Percentiles rank a stretch among this genome's conserved stretches.
Evolutionary conservation across 2,888 invertebrate species (phyloP).

Genomic region (Aporophyla nigra): DNA sequence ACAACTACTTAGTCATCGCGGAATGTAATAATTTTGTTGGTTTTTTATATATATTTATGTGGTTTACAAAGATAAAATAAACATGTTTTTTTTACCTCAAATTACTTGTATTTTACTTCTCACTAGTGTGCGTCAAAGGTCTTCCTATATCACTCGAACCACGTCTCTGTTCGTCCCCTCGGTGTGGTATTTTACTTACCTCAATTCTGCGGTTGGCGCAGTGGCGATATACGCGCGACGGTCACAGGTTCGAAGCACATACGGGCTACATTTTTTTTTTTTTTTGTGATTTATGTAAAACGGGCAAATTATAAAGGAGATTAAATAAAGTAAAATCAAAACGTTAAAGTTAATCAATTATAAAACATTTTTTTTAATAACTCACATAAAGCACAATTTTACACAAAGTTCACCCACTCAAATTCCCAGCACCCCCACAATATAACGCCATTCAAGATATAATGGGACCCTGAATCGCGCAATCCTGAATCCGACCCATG

Average conservation of each 20-base stretch:
- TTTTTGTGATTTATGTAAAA: not conserved
- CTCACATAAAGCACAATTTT: not conserved
- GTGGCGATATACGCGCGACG: not conserved
- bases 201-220: not conserved
- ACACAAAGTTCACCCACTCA: not conserved
- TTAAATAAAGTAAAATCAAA: not conserved
- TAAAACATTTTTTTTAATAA: not conserved
- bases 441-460: not conserved
- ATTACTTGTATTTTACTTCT: not conserved
- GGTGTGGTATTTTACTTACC: not conserved
- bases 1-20: no score
- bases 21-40: no score
- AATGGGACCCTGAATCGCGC: conserved; percentile 17
- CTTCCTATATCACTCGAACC: not conserved
- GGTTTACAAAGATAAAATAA: not conserved
- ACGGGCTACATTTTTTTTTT: no score
- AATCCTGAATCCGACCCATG: not conserved
- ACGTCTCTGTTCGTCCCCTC: not conserved
- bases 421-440: not conserved
- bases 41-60: not conserved
- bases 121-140: not conserved
- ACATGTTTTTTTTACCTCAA: no score
- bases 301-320: not conserved
- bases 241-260: not conserved
- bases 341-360: not conserved